Conservation (phyloP, 1,140 invertebrate genomes). For the Drosophila novamexicana region DNA sequence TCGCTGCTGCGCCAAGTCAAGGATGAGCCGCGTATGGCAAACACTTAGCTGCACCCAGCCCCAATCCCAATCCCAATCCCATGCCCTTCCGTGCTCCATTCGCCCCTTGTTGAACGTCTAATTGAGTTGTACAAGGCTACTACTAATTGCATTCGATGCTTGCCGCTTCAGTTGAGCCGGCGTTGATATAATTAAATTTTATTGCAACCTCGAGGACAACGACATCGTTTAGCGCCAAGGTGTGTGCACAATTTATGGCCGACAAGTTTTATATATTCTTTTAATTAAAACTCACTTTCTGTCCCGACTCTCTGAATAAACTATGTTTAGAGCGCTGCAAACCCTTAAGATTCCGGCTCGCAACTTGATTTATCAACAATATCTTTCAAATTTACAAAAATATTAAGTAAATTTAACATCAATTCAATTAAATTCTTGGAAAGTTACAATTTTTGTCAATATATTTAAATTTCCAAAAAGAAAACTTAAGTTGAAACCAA, state of each 20-base stretch:
- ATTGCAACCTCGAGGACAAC: slow-evolving; percentile 47
- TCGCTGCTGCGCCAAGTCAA: slow-evolving; percentile 21
- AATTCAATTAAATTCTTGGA: too few species aligned
- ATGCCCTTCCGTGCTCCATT: not conserved
- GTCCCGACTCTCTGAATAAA: too few species aligned
- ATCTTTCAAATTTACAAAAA: too few species aligned
- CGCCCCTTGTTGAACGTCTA: slow-evolving; percentile 48
- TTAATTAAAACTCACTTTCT: slow-evolving; percentile 41
- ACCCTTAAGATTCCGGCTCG: too few species aligned
- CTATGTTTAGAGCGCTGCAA: too few species aligned
- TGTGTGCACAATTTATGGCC: slow-evolving; percentile 35
- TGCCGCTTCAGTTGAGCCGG: slow-evolving; percentile 69
- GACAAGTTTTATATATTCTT: slow-evolving; percentile 12
- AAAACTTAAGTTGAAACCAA: too few species aligned
- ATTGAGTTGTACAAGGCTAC: slow-evolving; percentile 82
- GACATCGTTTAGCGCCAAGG: slow-evolving; percentile 41
- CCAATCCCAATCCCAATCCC: not conserved
- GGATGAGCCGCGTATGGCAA: slow-evolving; percentile 59
- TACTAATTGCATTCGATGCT: slow-evolving; percentile 84
- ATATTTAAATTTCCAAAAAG: too few species aligned
- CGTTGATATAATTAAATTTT: slow-evolving; percentile 77
- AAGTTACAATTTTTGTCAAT: too few species aligned
- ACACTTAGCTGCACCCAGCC: slow-evolving; percentile 35
- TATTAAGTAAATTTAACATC: too few species aligned
- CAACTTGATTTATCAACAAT: too few species aligned